Base-by-base conservation (phyloP, 2,113 vertebrate species). In the Galemys pyrenaicus region DNA sequence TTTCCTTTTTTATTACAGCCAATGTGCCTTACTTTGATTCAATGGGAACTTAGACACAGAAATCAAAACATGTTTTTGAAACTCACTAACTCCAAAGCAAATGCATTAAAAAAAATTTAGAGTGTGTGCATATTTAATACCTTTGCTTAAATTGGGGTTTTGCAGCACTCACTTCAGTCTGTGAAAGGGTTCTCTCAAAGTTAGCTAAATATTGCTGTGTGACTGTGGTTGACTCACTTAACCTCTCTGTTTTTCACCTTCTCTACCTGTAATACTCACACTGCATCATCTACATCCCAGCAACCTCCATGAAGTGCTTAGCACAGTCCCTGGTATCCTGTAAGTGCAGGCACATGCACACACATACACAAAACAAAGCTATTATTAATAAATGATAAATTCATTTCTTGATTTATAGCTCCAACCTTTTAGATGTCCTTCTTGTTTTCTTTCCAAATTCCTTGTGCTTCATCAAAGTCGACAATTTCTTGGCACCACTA, bases 401-500 rank as follows among this genome's bases (percentile, higher is more conserved):
- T 28, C 30, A 68, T 44, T 82, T 90, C 68, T 70, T 28, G 30
- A 82, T 62, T 28, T 62, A 51, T 71, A 60, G 49, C 9, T 19
- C 39, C 24, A 86, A 54, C 24, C 2, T 75, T 9, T 44, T 0
- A 78, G 67, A 81, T 4, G 22, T 68, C 65, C 13, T 86, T 75
- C 28, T 65, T 85, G 16, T 56, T 94, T 70, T 81, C 71, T 84
- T 60, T 79, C 41, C 78, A 87, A 41, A 75, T 46, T 28, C 46
- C 62, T 70, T 22, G 1, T 51, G 35, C 20, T 85, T 82, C 30
- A 75, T 89, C 71, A 82, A 92, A 92, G 77, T 84, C 28, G 41
- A 80, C 5, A 91, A 75, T 32, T 93, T 93, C 77, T 58, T 94
- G 89, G 65, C 67, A 91, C n/a, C 86, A 89, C 87, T 79, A 44